Percentiles rank a stretch among this genome's conserved stretches.
phyloP scores from a whole-genome alignment of 2,113 vertebrate species.

The Caranx melampygus region DNA sequence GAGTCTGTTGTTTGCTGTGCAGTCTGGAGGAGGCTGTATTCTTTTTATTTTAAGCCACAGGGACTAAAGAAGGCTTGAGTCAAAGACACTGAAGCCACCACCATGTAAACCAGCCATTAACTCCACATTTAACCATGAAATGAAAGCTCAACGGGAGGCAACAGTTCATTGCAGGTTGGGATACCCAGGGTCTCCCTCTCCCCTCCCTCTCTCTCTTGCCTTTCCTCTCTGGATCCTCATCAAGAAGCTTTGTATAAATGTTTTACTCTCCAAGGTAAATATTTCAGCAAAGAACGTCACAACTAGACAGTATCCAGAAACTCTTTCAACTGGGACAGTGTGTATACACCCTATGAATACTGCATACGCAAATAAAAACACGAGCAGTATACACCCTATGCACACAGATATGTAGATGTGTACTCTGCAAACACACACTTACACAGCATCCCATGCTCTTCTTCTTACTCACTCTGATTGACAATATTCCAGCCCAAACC shows the following conservation, averaged over 20 bases:
- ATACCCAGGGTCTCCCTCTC: slow-evolving; percentile 7
- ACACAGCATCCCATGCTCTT: neutral
- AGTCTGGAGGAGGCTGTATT: slow-evolving; percentile 1
- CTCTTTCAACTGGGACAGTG: neutral
- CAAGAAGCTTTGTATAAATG: slow-evolving; percentile 51
- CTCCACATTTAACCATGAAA: slow-evolving; percentile 72
- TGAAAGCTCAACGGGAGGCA: slow-evolving; percentile 64
- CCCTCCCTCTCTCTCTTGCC: neutral
- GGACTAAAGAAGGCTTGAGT: slow-evolving; percentile 34
- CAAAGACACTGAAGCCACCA: slow-evolving; percentile 40
- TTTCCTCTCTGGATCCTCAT: slow-evolving; percentile 23
- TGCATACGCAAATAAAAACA: neutral
- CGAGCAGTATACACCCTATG: neutral
- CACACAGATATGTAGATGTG: neutral
- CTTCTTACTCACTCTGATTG: slow-evolving; percentile 30
- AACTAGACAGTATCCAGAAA: neutral
- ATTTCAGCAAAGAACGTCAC: slow-evolving; percentile 5
- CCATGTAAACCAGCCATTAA: slow-evolving; percentile 53
- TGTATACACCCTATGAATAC: neutral
- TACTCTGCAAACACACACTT: slow-evolving; percentile 9
- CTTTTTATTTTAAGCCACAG: slow-evolving; percentile 17
- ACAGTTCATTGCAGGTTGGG: slow-evolving; percentile 38
- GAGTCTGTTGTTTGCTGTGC: slow-evolving; percentile 15
- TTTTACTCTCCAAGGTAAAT: slow-evolving; percentile 38
- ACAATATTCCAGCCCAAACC: slow-evolving; percentile 52